These are phyloP conservation scores for Aphaenogaster floridana DNA, from an alignment of 1,140 invertebrate species.

Conservation along the genomic window DNA sequence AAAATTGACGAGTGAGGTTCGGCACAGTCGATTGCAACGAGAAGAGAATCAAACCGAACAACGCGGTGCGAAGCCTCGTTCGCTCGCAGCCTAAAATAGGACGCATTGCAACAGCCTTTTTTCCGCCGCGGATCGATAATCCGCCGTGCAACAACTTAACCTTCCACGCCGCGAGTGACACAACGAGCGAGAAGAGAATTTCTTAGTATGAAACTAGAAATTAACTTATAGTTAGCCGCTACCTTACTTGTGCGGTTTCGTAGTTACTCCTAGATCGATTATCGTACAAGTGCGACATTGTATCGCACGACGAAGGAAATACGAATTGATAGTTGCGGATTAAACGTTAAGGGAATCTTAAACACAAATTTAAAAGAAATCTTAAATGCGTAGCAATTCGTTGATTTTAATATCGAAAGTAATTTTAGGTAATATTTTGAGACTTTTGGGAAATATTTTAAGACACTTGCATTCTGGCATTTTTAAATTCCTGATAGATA, in stretches of 20 bases:
- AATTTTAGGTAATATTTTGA: background rate
- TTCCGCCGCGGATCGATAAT: constrained; percentile 69
- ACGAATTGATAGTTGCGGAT: constrained; percentile 19
- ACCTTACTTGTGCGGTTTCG: constrained; percentile 31
- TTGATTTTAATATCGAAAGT: background rate
- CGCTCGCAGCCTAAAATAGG: constrained; percentile 65
- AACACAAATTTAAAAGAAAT: background rate
- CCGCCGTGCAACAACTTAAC: constrained; percentile 62
- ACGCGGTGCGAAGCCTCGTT: constrained; percentile 37
- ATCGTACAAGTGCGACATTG: constrained; percentile 15
- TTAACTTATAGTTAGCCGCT: constrained; percentile 46
- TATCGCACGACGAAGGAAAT: constrained; percentile 21
- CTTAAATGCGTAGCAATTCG: background rate
- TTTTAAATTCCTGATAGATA: background rate
- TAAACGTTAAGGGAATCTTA: background rate
- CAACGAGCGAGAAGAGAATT: constrained; percentile 41
- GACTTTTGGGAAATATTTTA: background rate
- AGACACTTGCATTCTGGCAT: background rate
- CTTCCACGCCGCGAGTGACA: constrained; percentile 47
- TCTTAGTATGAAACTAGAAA: constrained; percentile 50
- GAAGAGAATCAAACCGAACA: constrained; percentile 45
- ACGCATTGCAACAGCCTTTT: constrained; percentile 65
- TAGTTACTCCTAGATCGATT: constrained; percentile 43
- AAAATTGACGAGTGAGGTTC: constrained; percentile 45
- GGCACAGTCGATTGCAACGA: constrained; percentile 31